A percentile compares a stretch with the other conserved stretches of the same genome.
Conservation (phyloP, 2,888 invertebrate species). For the Drosophila siamana region DNA sequence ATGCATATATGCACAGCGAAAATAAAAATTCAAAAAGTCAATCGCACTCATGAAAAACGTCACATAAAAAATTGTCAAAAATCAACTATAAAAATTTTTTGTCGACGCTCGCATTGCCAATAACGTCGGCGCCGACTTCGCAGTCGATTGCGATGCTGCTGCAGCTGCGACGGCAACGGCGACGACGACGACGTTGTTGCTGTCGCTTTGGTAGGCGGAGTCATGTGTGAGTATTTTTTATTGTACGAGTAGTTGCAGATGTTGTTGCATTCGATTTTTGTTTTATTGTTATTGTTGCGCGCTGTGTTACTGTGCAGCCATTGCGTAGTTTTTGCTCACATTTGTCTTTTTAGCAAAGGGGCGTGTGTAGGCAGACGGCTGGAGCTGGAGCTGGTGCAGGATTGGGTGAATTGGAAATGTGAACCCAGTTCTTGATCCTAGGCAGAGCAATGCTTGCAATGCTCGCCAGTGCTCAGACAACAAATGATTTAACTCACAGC, state of each 20-base stretch:
- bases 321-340: constrained; percentile 73
- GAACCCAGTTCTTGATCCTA: not conserved
- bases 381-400: constrained; percentile 50
- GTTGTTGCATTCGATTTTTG: constrained; percentile 27
- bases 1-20: constrained; percentile 39
- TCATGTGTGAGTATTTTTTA: constrained; percentile 69
- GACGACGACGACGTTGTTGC: constrained; percentile 20
- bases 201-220: constrained; percentile 66
- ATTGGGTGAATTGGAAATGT: constrained; percentile 46
- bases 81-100: constrained; percentile 70
- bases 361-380: constrained; percentile 73
- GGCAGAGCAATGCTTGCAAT: not conserved
- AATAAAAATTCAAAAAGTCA: constrained; percentile 74
- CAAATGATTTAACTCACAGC: constrained; percentile 9
- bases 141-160: not conserved
- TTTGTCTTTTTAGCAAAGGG: constrained; percentile 76
- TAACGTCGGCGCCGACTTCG: constrained; percentile 36
- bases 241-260: constrained; percentile 28
- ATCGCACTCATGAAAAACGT: constrained; percentile 43
- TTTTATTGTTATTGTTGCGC: constrained; percentile 12
- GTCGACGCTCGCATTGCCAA: constrained; percentile 39
- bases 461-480: constrained; percentile 15
- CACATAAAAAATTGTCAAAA: constrained; percentile 71
- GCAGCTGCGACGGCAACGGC: constrained; percentile 12
- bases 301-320: constrained; percentile 65